phyloP scores from a whole-genome alignment of 2,113 vertebrate genomes.

The Pardalotus punctatus region DNA sequence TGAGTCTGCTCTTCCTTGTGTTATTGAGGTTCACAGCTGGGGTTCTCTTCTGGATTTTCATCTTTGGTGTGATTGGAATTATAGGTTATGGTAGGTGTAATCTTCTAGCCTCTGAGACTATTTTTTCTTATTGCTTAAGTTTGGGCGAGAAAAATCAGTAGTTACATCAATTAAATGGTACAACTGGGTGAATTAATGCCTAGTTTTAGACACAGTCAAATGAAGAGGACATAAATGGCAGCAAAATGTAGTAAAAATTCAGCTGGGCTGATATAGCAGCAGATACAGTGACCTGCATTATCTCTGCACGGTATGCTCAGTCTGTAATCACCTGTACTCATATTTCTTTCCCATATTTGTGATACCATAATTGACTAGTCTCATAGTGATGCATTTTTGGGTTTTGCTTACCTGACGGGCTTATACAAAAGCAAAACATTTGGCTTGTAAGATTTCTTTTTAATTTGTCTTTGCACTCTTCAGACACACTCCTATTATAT shows the following conservation, averaged over 20 bases:
- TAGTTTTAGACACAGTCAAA: not conserved
- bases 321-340: not conserved
- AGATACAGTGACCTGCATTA: not conserved
- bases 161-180: not conserved
- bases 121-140: not conserved
- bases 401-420: not conserved
- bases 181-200: not conserved
- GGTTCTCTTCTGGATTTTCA: conserved; percentile 90
- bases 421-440: not conserved
- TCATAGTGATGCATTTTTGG: not conserved
- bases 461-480: not conserved
- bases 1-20: conserved; percentile 90
- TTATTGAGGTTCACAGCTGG: conserved; percentile 88
- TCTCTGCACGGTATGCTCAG: not conserved
- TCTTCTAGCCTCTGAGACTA: not conserved
- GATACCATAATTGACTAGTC: not conserved
- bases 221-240: not conserved
- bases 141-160: not conserved
- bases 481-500: not conserved
- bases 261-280: not conserved
- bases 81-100: conserved; percentile 85
- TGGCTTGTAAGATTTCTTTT: not conserved
- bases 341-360: not conserved
- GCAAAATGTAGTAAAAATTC: not conserved
- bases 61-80: conserved; percentile 82